Base-by-base conservation (phyloP, 2,797 vertebrate species). In the Morelia viridis region DNA sequence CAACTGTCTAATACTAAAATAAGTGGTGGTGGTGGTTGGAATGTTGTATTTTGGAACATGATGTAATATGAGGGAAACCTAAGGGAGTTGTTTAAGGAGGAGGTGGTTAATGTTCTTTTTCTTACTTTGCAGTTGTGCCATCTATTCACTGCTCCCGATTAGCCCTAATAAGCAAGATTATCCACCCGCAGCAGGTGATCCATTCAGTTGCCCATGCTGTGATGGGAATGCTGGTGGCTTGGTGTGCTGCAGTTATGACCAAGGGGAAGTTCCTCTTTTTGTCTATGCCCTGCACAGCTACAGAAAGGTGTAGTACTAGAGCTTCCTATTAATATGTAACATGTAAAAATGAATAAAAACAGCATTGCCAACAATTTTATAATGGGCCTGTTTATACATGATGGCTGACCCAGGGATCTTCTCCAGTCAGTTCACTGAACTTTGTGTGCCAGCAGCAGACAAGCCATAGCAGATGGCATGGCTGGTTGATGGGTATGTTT, bases 121-220 rank as follows among this genome's bases (percentile, higher is more conserved):
- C 96, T 94, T 93, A 64, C 41, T 93, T 96, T 95, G 35, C 96
- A 99, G 99, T 99, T 60, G 98, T 99, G 89, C 99, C 99, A 65
- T 98, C 97, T 0, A 98, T 99, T 64, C 98, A 99, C 0, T 99
- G 99, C 96, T 99, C 99, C 65, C 98, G 98, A 94, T 97, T 99
- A 31, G 98, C 98, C 7, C 96, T 99, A 41, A 96, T 99, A 94
- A 98, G 98, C 89, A 98, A 98, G 95, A 97, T 99, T 85, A 95
- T 99, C 88, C 98, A 99, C 93, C 99, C 99, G 6, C 98, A 98
- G 62, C 99, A 99, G 96, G 96, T 99, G 85, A 61, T 99, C 91
- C 98, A 98, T 96, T 98, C 98, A 0, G 71, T 98, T 89, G 96
- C 97, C 56, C 98, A 99, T 80, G 97, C 98, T 4, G 71, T 98